A percentile compares a stretch with the other conserved stretches of the same genome.
These are phyloP conservation scores for Drosophila parthenogenetica DNA, from an alignment of 2,888 invertebrate genomes.

Conservation along the genomic window DNA sequence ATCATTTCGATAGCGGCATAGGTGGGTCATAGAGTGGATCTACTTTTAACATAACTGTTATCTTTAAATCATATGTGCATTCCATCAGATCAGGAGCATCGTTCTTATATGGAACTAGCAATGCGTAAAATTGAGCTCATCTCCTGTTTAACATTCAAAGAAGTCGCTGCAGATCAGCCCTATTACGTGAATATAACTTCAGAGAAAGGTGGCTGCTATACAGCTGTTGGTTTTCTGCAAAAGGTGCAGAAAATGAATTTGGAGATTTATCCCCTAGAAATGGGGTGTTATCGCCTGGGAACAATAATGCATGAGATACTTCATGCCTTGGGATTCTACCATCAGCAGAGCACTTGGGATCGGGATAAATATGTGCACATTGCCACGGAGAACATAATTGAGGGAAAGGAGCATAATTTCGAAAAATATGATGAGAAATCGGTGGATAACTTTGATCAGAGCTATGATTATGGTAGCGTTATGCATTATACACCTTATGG, in stretches of 20 bases:
- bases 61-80: not conserved
- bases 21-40: constrained; percentile 44
- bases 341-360: constrained; percentile 90
- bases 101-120: constrained; percentile 88
- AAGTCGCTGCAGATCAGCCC: constrained; percentile 84
- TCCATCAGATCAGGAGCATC: constrained; percentile 86
- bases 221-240: constrained; percentile 89
- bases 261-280: constrained; percentile 44
- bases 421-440: constrained; percentile 87
- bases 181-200: constrained; percentile 78
- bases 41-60: not conserved
- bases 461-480: constrained; percentile 91
- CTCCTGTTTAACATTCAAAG: constrained; percentile 91
- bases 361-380: constrained; percentile 89
- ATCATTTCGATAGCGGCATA: constrained; percentile 80
- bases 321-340: constrained; percentile 91
- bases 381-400: constrained; percentile 78
- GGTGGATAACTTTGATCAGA: constrained; percentile 88
- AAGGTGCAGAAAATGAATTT: constrained; percentile 63
- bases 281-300: constrained; percentile 73
- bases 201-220: constrained; percentile 88
- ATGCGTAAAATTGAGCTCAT: constrained; percentile 89
- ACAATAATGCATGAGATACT: constrained; percentile 91
- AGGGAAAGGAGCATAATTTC: constrained; percentile 89
- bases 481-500: constrained; percentile 92